Evolutionary conservation across 1,140 invertebrate genomes (phyloP).

Genomic region (Calycopis cecrops): DNA sequence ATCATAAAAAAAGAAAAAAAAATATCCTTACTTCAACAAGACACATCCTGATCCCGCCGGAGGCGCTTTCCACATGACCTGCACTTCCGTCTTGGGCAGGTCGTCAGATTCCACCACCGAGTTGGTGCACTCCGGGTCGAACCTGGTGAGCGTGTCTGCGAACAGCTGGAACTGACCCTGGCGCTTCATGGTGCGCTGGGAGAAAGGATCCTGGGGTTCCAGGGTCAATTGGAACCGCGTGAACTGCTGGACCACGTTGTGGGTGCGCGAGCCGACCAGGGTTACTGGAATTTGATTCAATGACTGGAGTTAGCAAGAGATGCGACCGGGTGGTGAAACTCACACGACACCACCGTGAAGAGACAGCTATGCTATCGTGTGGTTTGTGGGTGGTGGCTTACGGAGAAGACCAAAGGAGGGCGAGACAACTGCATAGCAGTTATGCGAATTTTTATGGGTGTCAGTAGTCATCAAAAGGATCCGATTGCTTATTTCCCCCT

Average conservation of each 20-base stretch:
- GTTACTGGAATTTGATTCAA: conserved; percentile 75
- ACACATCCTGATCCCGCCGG: conserved; percentile 89
- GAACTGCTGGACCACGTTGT: conserved; percentile 87
- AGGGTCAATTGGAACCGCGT: conserved; percentile 88
- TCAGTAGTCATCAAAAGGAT: no score
- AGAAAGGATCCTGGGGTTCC: conserved; percentile 76
- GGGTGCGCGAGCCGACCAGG: conserved; percentile 83
- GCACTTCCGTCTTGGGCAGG: conserved; percentile 89
- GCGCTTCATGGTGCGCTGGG: conserved; percentile 64
- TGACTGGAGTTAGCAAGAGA: no score
- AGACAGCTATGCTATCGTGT: no score
- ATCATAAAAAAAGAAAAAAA: no score
- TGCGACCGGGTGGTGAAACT: no score
- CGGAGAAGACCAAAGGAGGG: no score
- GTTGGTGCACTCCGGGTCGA: conserved; percentile 91
- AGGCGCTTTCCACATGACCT: conserved; percentile 94
- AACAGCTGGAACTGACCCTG: conserved; percentile 89
- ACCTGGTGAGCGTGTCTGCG: conserved; percentile 84
- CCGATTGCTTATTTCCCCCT: no score
- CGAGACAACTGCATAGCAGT: no score
- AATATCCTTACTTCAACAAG: conserved; percentile 78
- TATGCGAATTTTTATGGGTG: no score
- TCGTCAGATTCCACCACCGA: conserved; percentile 87
- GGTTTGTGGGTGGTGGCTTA: no score
- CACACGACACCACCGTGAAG: no score